These are phyloP conservation scores for Grapholita molesta DNA, from an alignment of 1,140 invertebrate species.

Conservation along the genomic window DNA sequence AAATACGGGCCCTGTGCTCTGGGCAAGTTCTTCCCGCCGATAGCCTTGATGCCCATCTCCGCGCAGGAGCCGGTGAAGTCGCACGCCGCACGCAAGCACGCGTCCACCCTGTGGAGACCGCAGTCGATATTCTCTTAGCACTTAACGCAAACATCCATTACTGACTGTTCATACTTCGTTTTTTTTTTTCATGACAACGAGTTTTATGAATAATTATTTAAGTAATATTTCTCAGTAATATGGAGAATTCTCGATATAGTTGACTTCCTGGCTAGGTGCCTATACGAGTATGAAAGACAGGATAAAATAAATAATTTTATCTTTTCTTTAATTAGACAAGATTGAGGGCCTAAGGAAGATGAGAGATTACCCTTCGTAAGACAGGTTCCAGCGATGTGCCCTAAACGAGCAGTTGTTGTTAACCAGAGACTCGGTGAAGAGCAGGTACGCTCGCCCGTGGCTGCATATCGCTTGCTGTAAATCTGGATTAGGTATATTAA, in stretches of 20 bases:
- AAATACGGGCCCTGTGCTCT: slow-evolving; percentile 51
- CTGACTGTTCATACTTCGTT: no score
- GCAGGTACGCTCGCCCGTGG: slow-evolving; percentile 78
- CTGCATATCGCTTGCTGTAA: slow-evolving; percentile 78
- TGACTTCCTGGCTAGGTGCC: no score
- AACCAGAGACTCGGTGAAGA: slow-evolving; percentile 79
- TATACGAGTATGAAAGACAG: no score
- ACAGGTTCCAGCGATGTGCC: slow-evolving; percentile 76
- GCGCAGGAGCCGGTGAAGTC: slow-evolving; percentile 40
- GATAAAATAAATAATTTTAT: no score
- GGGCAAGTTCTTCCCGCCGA: slow-evolving; percentile 24
- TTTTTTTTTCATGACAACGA: no score
- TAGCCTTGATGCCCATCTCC: slow-evolving; percentile 58
- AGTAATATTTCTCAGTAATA: no score
- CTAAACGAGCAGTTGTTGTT: slow-evolving; percentile 75
- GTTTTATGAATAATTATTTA: no score
- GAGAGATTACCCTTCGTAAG: slow-evolving; percentile 60
- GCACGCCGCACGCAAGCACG: slow-evolving; percentile 46
- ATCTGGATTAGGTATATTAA: no score
- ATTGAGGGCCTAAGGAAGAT: no score
- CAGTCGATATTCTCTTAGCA: neutral
- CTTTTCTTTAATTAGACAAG: no score
- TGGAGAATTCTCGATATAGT: no score
- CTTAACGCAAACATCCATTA: no score
- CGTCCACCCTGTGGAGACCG: slow-evolving; percentile 56